Evolutionary conservation across 2,797 vertebrate species (phyloP), one percentile per base, ranked within the genome.

Genomic region (Melanitta fusca): DNA sequence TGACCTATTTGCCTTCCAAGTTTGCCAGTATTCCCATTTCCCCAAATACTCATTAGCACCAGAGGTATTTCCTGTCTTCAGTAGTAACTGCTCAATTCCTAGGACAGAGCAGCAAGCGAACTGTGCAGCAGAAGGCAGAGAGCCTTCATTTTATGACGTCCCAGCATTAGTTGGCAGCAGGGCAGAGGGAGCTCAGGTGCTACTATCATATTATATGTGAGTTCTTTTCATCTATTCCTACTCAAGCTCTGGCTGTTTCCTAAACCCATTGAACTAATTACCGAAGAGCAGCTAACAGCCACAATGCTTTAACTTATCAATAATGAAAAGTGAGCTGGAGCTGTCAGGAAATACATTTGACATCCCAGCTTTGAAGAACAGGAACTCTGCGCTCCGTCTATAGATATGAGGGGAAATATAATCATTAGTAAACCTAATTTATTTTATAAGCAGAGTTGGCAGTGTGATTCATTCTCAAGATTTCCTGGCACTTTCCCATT

Each of bases 361-460:
- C 91, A 95, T 91, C 64, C 60, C 83, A 86, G 1, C 71, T 88
- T 90, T 8, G 13, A 95, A 53, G 78, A 93, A 87, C 72, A 89
- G 83, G 80, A 96, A 94, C 80, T 89, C 41, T 69, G 18, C 39
- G 56, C 51, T 86, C 82, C 36, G 27, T 84, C 64, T 94, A 64
- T 80, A 91, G 91, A 81, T 79, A 83, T 11, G 53, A 92, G 43
- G 66, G 66, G 91, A 95, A 96, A 93, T 95, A 91, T 18, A 95
- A 91, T 89, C 81, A 89, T 95, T 97, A 94, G 74, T 94, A 93
- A 95, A 92, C 53, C 53, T 96, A 69, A 95, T 97, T 94, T 95
- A 87, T 95, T 96, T 95, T 72, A 85, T 92, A 92, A 93, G 84
- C 82, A 87, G 83, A 65, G 53, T 65, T 96, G 95, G 85, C 94